A percentile compares a stretch with the other conserved stretches of the same genome.
These are phyloP conservation scores for Phoeniculus purpureus DNA, from an alignment of 2,797 vertebrate genomes.

Conservation along the genomic window DNA sequence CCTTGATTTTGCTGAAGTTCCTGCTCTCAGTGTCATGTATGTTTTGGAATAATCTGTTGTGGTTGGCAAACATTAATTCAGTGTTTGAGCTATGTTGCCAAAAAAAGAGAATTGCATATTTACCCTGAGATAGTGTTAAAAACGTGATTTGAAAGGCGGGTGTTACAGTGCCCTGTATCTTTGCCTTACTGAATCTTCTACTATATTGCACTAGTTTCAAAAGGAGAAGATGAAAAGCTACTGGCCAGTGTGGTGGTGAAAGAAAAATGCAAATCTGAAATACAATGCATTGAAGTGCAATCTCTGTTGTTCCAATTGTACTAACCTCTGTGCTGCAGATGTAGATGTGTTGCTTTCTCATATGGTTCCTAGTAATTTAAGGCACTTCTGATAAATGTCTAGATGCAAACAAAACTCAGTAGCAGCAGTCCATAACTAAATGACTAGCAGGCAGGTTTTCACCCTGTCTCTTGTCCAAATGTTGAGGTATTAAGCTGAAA, in stretches of 20 bases:
- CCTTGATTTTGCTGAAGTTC: too few relatives aligned
- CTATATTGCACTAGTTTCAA: background rate
- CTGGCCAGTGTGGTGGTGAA: background rate
- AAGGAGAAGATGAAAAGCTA: background rate
- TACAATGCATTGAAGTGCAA: background rate
- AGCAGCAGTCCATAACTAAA: background rate
- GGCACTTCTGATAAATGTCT: background rate
- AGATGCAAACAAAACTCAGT: background rate
- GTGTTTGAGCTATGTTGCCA: background rate
- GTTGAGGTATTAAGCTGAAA: background rate
- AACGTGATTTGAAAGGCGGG: background rate
- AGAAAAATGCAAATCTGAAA: background rate
- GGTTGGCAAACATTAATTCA: background rate
- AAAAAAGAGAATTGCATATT: background rate
- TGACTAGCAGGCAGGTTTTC: background rate
- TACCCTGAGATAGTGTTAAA: background rate
- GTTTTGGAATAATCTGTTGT: background rate
- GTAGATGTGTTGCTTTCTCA: background rate
- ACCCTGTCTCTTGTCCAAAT: background rate
- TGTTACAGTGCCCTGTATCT: background rate
- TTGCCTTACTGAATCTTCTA: background rate
- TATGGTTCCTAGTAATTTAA: background rate
- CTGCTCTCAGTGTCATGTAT: background rate
- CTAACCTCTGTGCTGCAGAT: background rate
- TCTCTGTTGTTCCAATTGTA: background rate